Conservation (phyloP, 2,888 invertebrate species). For the Epinotia demarniana region DNA sequence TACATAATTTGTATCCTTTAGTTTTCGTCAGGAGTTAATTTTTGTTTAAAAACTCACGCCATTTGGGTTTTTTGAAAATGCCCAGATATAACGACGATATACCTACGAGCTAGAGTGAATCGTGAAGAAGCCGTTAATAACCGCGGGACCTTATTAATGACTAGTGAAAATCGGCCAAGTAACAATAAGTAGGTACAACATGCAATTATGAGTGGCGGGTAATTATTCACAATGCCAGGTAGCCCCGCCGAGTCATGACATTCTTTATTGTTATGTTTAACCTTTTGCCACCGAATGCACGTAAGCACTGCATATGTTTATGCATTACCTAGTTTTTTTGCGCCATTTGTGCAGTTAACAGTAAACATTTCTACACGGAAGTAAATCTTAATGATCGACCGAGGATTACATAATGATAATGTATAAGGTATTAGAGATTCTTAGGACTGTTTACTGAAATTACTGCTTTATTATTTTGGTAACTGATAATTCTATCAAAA, state of each 20-base stretch:
- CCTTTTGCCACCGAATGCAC: slow-evolving; percentile 18
- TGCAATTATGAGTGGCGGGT: slow-evolving; percentile 22
- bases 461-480: no score
- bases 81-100: no score
- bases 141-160: slow-evolving; percentile 2
- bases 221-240: slow-evolving; percentile 25
- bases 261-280: slow-evolving; percentile 37
- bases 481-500: no score
- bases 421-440: no score
- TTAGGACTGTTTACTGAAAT: no score
- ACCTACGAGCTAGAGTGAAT: background rate
- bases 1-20: no score
- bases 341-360: background rate
- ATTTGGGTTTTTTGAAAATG: no score
- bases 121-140: background rate
- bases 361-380: background rate
- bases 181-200: slow-evolving; percentile 18
- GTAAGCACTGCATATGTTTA: background rate
- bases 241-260: slow-evolving; percentile 29
- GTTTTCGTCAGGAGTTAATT: no score
- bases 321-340: background rate
- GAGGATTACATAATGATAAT: background rate
- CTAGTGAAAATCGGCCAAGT: slow-evolving; percentile 28
- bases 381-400: background rate
- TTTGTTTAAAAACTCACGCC: no score